These are phyloP conservation scores for Acanthosepion esculentum DNA, from an alignment of 2,888 invertebrate genomes.

Conservation along the genomic window DNA sequence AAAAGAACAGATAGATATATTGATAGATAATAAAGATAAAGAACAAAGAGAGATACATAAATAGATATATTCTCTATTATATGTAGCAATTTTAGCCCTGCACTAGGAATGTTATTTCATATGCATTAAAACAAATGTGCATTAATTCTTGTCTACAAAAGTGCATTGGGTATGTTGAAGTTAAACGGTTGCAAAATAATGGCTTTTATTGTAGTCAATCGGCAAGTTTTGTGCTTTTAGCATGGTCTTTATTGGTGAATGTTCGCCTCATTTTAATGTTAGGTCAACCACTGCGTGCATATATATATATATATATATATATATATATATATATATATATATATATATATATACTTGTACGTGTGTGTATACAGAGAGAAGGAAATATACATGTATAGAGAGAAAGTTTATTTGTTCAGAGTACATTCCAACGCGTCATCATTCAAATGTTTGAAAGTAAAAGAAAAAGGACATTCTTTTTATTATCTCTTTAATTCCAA, in stretches of 20 bases:
- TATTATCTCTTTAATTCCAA: no score
- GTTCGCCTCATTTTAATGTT: background rate
- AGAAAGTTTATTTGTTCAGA: background rate
- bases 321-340: background rate
- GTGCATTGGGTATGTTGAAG: background rate
- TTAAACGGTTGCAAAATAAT: background rate
- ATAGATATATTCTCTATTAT: no score
- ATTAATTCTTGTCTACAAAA: background rate
- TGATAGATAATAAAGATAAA: no score
- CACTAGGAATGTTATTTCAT: background rate
- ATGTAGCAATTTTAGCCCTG: no score
- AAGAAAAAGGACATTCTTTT: no score
- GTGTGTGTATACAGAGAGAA: background rate
- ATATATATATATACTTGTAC: background rate
- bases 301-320: background rate
- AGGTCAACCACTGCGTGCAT: background rate
- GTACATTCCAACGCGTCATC: no score
- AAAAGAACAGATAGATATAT: no score
- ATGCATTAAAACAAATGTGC: conserved; percentile 13
- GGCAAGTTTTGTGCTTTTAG: background rate
- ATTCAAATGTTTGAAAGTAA: no score
- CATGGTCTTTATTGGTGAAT: background rate
- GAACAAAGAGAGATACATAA: no score
- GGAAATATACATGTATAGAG: background rate
- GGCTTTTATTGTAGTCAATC: conserved; percentile 33